These are phyloP conservation scores for Melanotaenia parkinsoni DNA, from an alignment of 2,797 vertebrate genomes.

Conservation along the genomic window DNA sequence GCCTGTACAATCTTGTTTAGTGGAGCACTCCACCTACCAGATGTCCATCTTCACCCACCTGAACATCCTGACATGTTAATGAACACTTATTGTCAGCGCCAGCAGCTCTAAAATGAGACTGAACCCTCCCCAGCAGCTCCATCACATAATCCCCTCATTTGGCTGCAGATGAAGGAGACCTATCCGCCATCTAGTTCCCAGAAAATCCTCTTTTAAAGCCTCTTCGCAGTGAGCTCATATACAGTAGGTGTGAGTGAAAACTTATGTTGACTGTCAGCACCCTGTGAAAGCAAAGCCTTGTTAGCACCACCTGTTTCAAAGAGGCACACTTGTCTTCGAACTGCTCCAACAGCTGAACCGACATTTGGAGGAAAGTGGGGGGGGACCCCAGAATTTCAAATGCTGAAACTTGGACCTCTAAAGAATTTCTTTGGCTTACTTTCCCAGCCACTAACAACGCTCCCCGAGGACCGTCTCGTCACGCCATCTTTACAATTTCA, in stretches of 20 bases:
- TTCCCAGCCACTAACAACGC: constrained; percentile 46
- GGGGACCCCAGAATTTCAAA: constrained; percentile 11
- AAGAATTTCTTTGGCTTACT: constrained; percentile 10
- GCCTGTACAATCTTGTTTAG: background rate
- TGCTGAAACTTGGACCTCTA: background rate
- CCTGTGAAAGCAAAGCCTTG: constrained; percentile 49
- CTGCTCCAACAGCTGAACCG: constrained; percentile 55
- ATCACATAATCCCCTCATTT: constrained; percentile 63
- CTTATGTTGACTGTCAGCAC: constrained; percentile 55
- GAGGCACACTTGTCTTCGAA: constrained; percentile 19
- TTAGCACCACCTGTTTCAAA: constrained; percentile 74
- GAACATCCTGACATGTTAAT: constrained; percentile 63
- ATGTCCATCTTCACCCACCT: constrained; percentile 55
- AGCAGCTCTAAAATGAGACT: constrained; percentile 54
- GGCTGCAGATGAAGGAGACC: constrained; percentile 64
- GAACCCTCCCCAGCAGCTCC: constrained; percentile 45
- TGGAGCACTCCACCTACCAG: background rate
- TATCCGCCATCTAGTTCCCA: constrained; percentile 33
- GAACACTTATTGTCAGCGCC: constrained; percentile 50
- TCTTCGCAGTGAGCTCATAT: constrained; percentile 32
- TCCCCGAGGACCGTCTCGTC: constrained; percentile 17
- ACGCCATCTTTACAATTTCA: constrained; percentile 39
- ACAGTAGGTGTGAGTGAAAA: constrained; percentile 67
- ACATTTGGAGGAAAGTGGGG: background rate
- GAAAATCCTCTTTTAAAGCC: constrained; percentile 58